Base-by-base conservation (phyloP, 2,888 invertebrate species). In the Strigamia crassipes region DNA sequence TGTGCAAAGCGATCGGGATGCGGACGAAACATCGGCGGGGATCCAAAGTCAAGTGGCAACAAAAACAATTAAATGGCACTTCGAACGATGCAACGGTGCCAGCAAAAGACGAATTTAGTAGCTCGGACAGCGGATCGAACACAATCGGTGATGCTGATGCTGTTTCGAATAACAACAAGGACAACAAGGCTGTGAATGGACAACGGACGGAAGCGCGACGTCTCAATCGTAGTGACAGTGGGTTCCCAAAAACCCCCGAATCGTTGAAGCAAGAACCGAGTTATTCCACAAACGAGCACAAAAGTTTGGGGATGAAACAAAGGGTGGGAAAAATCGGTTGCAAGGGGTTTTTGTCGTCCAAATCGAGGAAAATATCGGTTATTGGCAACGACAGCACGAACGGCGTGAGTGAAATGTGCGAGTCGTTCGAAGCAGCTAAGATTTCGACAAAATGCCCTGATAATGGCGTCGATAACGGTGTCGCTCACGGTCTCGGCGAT, bases 1-100 rank as follows among this genome's bases (percentile, higher is more conserved):
- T 61, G 5, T 61, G 6, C 2, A 61, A 61, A 61, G 61, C 61
- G 18, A 61, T 61, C 10, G 61, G 61, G 9, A 61, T 61, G 18
- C 61, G 61, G 61, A 61, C 61, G n/a, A 61, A 61, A 61, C 61
- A 61, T 61, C 61, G 61, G 18, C 61, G 61, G 23, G 61, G 61
- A 2, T 61, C 61, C 10, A 61, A 61, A 61, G 61, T 61, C n/a
- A 61, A 61, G 10, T 61, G 61, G 61, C 61, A 61, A 23, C 61
- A 61, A 61, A 61, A 61, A 61, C 61, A 61, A 21, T 18, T 61
- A 61, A 61, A 61, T n/a, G 61, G 61, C 15, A 61, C 6, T n/a
- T 21, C 61, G 18, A 61, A 61, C 10, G 61, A 61, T 18, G 6
- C 23, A n/a, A 18, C 9, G 10, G 2, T n/a, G 10, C 8, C 10